Evolutionary conservation across 2,888 invertebrate genomes (phyloP).

Genomic region (Pheosia gnoma): DNA sequence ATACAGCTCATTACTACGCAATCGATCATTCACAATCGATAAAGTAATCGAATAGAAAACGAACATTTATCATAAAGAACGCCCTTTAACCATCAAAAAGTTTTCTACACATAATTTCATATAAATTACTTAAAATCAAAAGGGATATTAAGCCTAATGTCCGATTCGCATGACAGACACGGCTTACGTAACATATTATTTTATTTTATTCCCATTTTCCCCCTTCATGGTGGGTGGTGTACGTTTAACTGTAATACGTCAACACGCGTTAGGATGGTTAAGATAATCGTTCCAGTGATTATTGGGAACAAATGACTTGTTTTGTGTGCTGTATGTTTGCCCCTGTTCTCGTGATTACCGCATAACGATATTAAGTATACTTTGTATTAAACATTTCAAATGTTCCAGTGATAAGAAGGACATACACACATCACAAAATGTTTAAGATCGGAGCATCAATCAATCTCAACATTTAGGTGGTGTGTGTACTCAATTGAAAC

Average conservation of each 20-base stretch:
- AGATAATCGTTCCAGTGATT: conserved; percentile 72
- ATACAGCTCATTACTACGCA: conserved; percentile 56
- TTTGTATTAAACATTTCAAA: too few species aligned
- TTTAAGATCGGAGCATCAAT: too few species aligned
- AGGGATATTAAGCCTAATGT: conserved; percentile 79
- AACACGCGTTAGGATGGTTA: conserved; percentile 65
- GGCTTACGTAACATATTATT: conserved; percentile 72
- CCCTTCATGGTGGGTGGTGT: conserved; percentile 62
- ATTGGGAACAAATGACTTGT: conserved; percentile 71
- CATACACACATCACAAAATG: too few species aligned
- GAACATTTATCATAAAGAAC: conserved; percentile 67
- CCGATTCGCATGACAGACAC: conserved; percentile 75
- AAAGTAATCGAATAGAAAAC: conserved; percentile 75
- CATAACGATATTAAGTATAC: conserved; percentile 5
- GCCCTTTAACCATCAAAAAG: conserved; percentile 54
- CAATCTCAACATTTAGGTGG: too few species aligned
- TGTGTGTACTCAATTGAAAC: too few species aligned
- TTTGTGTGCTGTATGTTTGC: conserved; percentile 45
- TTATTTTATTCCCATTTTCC: conserved; percentile 58
- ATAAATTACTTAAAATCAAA: conserved; percentile 83
- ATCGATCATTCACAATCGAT: conserved; percentile 69
- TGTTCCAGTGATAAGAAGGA: too few species aligned
- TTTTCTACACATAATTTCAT: conserved; percentile 72
- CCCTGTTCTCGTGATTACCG: conserved; percentile 60
- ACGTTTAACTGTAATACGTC: conserved; percentile 71